Evolutionary conservation across 2,888 invertebrate species (phyloP).

Genomic region (Ophion slaviceki): DNA sequence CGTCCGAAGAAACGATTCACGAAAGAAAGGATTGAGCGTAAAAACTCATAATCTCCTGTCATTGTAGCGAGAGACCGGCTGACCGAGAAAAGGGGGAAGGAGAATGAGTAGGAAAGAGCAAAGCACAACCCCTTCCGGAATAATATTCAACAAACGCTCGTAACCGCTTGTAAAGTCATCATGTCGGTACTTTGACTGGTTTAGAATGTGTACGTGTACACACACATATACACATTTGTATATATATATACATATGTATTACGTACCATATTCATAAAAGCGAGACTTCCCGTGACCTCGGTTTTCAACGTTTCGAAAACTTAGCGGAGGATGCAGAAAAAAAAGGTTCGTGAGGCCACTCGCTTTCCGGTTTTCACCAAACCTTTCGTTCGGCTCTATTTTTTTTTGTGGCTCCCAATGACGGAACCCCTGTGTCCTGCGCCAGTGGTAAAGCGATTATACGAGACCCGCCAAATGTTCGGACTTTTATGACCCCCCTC

Average conservation of each 20-base stretch:
- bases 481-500: slow-evolving; percentile 40
- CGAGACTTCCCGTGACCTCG: slow-evolving; percentile 63
- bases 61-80: slow-evolving; percentile 63
- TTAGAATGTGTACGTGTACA: neutral
- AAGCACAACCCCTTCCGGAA: slow-evolving; percentile 71
- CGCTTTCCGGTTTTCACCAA: slow-evolving; percentile 66
- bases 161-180: slow-evolving; percentile 77
- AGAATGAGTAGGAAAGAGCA: slow-evolving; percentile 45
- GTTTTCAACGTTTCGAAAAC: slow-evolving; percentile 57
- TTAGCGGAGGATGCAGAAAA: slow-evolving; percentile 43
- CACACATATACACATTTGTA: neutral
- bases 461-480: slow-evolving; percentile 54
- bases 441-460: slow-evolving; percentile 60
- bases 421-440: slow-evolving; percentile 54
- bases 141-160: slow-evolving; percentile 72
- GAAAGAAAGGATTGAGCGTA: slow-evolving; percentile 70
- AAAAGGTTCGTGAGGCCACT: slow-evolving; percentile 61
- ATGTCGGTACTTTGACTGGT: slow-evolving; percentile 66
- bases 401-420: slow-evolving; percentile 37
- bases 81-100: slow-evolving; percentile 47
- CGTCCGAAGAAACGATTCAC: slow-evolving; percentile 47
- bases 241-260: slow-evolving; percentile 1
- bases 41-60: slow-evolving; percentile 69
- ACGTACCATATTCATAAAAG: slow-evolving; percentile 48
- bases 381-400: slow-evolving; percentile 41